A percentile compares a stretch with the other conserved stretches of the same genome.
phyloP scores from a whole-genome alignment of 2,113 vertebrate genomes.

The Oxyruncus cristatus region DNA sequence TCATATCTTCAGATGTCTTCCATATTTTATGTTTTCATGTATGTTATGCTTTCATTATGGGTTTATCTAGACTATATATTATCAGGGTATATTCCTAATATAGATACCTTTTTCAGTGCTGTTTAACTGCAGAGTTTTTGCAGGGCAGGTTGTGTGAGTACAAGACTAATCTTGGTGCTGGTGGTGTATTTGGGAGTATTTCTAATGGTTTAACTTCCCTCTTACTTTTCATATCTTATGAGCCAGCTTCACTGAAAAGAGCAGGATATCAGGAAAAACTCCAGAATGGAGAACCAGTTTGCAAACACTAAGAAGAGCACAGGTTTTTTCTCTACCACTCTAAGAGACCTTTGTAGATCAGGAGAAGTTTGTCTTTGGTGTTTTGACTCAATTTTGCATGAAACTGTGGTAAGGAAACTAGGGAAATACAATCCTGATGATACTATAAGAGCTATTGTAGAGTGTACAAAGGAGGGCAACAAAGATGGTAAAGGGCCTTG shows the following conservation, averaged over 20 bases:
- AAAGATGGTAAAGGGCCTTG: background rate
- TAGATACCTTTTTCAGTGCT: background rate
- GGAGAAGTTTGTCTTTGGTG: background rate
- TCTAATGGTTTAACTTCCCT: background rate
- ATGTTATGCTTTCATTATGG: background rate
- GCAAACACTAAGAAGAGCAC: background rate
- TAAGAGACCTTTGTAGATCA: background rate
- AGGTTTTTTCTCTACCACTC: background rate
- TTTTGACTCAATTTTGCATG: background rate
- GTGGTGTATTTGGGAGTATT: background rate
- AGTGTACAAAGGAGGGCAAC: background rate
- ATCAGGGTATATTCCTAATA: background rate
- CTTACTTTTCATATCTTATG: background rate
- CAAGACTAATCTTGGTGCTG: background rate
- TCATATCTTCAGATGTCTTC: background rate
- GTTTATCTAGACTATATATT: background rate
- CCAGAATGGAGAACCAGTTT: background rate
- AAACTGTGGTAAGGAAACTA: background rate
- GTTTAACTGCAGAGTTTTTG: background rate
- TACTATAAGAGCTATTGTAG: background rate
- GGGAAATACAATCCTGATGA: background rate
- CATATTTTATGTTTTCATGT: background rate
- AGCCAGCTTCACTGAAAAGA: background rate
- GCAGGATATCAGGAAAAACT: background rate
- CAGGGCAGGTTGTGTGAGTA: background rate